Base-by-base conservation (phyloP, 1,140 invertebrate species). In the Drosophila paulistorum region DNA sequence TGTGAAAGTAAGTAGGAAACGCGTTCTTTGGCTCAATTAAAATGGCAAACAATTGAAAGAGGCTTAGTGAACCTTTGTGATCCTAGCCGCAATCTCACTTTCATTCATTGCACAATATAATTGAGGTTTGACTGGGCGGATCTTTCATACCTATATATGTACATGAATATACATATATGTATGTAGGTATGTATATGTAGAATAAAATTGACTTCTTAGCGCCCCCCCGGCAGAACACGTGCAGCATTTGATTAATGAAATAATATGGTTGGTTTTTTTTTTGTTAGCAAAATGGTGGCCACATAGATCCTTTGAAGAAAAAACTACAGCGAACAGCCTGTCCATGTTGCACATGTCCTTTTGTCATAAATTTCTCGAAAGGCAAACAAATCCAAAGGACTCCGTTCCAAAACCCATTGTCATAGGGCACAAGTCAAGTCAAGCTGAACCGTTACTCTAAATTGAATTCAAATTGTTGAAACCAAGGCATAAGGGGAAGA, bases 91-190 rank as follows among this genome's bases (percentile, higher is more conserved):
- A 87, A 83, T 78, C 68, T 87, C 84, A 81, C 85, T 87, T 87
- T 87, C 84, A 87, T 87, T 87, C 84, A 87, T 87, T 89, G 85
- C 84, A 89, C 84, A 89, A 87, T 77, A 65, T 77, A 87, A 87
- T 89, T 72, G 77, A 74, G 77, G 79, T 66, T 69, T 35, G 39
- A 10, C 3, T 20, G 23, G 41, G 20, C 35, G 79, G 57, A 37
- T 68, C 20, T 61, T 51, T 5, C 26, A 26, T 26, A 26, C 26
- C 30, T 30, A 30, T 37, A 37, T 37, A 55, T 65, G 17, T 17
- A 17, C 1, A 17, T n/a, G n/a, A n/a, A n/a, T 17, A 54, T 63
- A 23, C 45, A 65, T 55, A 42, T 54, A 78, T 79, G 79, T 74
- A 48, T 48, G 20, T 51, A 51, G n/a, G 14, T 30, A 39, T 57